Base-by-base conservation (phyloP, 2,888 invertebrate species). In the Sphinx pinastri region DNA sequence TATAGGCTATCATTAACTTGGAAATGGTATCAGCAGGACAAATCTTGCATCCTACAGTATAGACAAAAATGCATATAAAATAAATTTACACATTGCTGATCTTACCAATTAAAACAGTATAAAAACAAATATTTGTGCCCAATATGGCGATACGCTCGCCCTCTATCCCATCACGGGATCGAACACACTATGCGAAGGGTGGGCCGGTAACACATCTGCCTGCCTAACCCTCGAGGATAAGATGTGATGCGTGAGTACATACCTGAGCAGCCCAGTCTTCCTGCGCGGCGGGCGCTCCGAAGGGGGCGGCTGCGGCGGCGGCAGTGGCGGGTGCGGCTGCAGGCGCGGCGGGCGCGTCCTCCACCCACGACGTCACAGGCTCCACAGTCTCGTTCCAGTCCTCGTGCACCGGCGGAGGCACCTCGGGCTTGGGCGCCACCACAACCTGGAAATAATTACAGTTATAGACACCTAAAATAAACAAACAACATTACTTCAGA, bases 251-350 rank as follows among this genome's bases (percentile, higher is more conserved):
- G 25, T 25, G 25, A 25, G 25, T 14, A 31, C 38, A 31, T 82
- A 94, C 93, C 92, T 94, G 93, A 67, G 92, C 87, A 74, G 95
- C 95, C 96, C 96, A 96, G 75, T 95, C 95, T 71, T 95, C 90
- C 57, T 95, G 95, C 0, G 90, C 88, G 14, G 92, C 84, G 2
- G 92, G 82, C 1, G 92, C 86, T 13, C 91, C 92, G 70, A 92
- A 92, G 25, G 25, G 25, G 25, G 25, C 25, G 25, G 25, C n/a
- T n/a, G n/a, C 25, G 25, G 25, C 25, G n/a, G 84, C 74, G 4
- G 92, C 81, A 7, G 88, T 83, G 6, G 85, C 74, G 5, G 89
- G 76, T 5, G 92, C 81, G 10, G 88, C 84, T 4, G 85, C 75
- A 6, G 89, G 75, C 8, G 89, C 78, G 8, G 91, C 86, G 0